Evolutionary conservation across 2,888 invertebrate genomes (phyloP), one percentile per base, ranked within the genome.

Genomic region (Spialia ferax): DNA sequence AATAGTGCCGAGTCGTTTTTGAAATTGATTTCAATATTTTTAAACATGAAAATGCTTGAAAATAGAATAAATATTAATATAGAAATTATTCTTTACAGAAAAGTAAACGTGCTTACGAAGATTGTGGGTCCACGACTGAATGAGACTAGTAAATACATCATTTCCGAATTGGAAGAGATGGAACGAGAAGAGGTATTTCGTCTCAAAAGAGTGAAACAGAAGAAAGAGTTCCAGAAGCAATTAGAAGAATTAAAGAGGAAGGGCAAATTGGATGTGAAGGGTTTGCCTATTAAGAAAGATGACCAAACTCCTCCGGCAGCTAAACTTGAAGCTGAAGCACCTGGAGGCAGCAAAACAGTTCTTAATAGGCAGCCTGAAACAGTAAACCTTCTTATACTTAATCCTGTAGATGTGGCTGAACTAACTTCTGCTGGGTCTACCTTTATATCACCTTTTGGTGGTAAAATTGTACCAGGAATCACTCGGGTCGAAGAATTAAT

Each of bases 151-250:
- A 59, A 60, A 7, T 83, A 83, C 22, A 81, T 82, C 10, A n/a
- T 61, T 20, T 73, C 75, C 0, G 82, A 84, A 63, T 55, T 83
- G 32, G 79, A 81, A 64, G 78, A 80, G 61, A 73, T 71, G 15
- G 74, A 76, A 35, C 73, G 79, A 71, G 81, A 82, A 67, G 81
- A 85, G 50, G 77, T 70, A 20, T 81, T 83, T 63, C 77, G 83
- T 69, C 65, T 84, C 0, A 83, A 81, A 69, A 57, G 79, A 65
- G 73, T 75, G 6, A 74, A 75, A 62, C 74, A 75, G 63, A 74
- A 74, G 66, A 75, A 75, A 38, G 71, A 73, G 7, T 57, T 55
- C n/a, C 70, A 70, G 10, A 71, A 70, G 55, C 74, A 69, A 56
- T 15, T 64, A n/a, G 73, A 73, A 22, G 71, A 74, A 35, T 15